Conservation (phyloP, 2,113 vertebrate species). For the Brachyhypopomus gauderio region DNA sequence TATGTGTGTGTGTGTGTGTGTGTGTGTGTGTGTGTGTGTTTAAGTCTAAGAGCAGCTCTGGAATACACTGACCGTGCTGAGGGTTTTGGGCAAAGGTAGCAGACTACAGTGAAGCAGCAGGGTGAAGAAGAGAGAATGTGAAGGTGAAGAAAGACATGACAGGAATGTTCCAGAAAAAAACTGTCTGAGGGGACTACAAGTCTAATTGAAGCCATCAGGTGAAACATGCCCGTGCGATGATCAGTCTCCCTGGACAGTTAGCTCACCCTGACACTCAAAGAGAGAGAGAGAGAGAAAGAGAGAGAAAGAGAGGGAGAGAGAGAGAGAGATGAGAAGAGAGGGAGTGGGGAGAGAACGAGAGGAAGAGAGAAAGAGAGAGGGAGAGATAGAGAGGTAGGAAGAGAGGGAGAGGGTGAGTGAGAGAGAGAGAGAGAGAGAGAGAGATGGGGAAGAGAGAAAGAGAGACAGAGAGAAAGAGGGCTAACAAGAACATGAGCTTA, state of each 20-base stretch:
- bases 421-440: neutral
- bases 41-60: constrained; percentile 27
- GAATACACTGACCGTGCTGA: neutral
- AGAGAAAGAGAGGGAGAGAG: neutral
- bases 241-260: neutral
- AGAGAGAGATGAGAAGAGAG: neutral
- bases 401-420: neutral
- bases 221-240: neutral
- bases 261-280: neutral
- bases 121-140: neutral
- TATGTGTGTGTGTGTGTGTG: no score
- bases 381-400: neutral
- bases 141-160: neutral
- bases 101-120: constrained; percentile 9
- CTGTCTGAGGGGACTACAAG: neutral
- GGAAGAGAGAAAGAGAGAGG: neutral
- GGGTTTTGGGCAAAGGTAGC: neutral
- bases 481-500: neutral
- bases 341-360: neutral
- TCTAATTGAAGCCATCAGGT: neutral
- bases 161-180: constrained; percentile 1
- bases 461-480: neutral
- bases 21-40: no score
- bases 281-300: neutral
- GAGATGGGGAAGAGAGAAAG: neutral